Conservation (phyloP, 2,113 vertebrate genomes). For the Macroglossus sobrinus region DNA sequence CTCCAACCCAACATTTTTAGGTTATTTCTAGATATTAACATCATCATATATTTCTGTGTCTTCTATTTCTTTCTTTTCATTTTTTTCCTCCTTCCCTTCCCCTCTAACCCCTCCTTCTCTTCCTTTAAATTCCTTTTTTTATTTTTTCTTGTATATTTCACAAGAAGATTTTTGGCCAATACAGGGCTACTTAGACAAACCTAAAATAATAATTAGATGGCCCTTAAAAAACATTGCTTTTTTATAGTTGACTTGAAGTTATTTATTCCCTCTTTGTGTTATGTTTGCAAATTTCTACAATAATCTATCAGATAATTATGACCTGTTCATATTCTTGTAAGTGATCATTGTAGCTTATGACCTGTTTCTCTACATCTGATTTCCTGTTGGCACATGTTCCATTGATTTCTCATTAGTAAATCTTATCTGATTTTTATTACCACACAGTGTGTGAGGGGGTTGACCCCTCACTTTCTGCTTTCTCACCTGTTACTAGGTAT, state of each 20-base stretch:
- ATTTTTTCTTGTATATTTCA: background rate
- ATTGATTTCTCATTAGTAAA: constrained; percentile 12
- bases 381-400: background rate
- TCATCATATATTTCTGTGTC: background rate
- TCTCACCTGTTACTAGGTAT: background rate
- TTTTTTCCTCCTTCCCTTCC: background rate
- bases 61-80: background rate
- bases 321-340: background rate
- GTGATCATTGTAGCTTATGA: background rate
- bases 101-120: background rate
- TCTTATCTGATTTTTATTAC: constrained; percentile 13
- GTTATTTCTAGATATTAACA: background rate
- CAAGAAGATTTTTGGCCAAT: background rate
- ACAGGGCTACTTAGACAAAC: background rate
- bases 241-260: background rate
- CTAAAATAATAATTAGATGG: background rate
- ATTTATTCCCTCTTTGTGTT: constrained; percentile 26
- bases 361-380: background rate
- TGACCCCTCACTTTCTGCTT: background rate
- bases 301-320: background rate
- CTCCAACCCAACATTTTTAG: background rate
- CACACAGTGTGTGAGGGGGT: background rate
- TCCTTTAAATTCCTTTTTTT: background rate
- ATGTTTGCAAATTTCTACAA: background rate
- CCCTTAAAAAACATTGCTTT: background rate